Conservation (phyloP, 2,797 vertebrate genomes). For the Sebastes diploproa region DNA sequence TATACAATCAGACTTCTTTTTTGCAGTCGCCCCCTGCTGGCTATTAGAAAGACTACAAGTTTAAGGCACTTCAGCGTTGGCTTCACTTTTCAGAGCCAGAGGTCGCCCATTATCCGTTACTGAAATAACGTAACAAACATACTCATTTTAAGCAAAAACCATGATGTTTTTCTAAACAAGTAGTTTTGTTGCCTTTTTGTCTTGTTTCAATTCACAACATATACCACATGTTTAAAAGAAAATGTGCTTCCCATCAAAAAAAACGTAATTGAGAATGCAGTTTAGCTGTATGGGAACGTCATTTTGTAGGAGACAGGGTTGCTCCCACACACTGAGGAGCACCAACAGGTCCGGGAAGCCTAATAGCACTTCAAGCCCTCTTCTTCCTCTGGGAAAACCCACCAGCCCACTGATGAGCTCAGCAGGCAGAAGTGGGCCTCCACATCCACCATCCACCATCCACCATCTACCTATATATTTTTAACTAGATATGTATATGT, state of each 20-base stretch:
- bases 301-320: not conserved
- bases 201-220: not conserved
- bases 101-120: no score
- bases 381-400: constrained; percentile 75
- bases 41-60: no score
- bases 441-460: not conserved
- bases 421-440: constrained; percentile 70
- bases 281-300: not conserved
- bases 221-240: not conserved
- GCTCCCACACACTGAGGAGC: constrained; percentile 31
- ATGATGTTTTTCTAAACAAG: no score
- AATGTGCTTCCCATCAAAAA: not conserved
- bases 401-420: constrained; percentile 74
- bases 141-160: not conserved
- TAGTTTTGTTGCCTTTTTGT: not conserved
- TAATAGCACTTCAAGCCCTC: constrained; percentile 57
- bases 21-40: no score
- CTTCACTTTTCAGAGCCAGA: no score
- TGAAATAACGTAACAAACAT: not conserved
- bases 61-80: no score
- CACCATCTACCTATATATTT: not conserved
- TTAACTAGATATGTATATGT: not conserved
- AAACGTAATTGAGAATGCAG: not conserved
- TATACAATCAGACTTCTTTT: no score
- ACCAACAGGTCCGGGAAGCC: constrained; percentile 45